Percentiles rank a stretch among this genome's conserved stretches.
These are phyloP conservation scores for Pterostichus madidus DNA, from an alignment of 2,888 invertebrate species.

Conservation along the genomic window DNA sequence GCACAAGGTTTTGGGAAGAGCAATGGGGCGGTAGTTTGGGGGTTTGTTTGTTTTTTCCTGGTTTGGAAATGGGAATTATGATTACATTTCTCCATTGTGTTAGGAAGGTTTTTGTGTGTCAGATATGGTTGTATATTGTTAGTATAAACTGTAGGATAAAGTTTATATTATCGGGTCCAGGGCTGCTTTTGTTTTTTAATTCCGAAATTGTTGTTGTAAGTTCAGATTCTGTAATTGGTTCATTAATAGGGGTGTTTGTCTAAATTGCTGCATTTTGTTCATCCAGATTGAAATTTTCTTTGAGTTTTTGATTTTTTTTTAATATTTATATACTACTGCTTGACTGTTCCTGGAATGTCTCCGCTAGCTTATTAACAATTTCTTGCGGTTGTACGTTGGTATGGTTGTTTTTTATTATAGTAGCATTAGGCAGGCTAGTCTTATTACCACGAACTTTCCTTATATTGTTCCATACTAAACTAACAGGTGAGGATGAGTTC, in stretches of 20 bases:
- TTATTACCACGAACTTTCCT: not conserved
- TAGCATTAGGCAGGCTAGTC: not conserved
- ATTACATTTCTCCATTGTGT: constrained; percentile 2
- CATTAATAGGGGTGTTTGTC: not conserved
- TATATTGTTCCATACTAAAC: constrained; percentile 18
- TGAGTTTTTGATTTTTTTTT: not conserved
- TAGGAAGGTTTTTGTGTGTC: constrained; percentile 10
- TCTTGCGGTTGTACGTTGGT: not conserved
- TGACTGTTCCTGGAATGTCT: not conserved
- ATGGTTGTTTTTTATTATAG: constrained; percentile 9
- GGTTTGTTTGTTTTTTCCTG: constrained; percentile 7
- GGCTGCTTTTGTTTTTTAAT: not conserved
- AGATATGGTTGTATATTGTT: constrained; percentile 29
- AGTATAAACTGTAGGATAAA: not conserved
- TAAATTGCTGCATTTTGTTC: not conserved
- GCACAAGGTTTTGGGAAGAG: not conserved
- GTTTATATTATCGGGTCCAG: constrained; percentile 17
- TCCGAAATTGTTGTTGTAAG: not conserved
- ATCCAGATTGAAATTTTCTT: not conserved
- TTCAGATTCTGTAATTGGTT: not conserved
- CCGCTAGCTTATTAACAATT: constrained; percentile 14
- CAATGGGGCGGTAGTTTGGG: constrained; percentile 20
- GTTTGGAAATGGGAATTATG: constrained; percentile 16
- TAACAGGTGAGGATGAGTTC: not conserved
- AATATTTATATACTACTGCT: not conserved